Evolutionary conservation across 2,888 invertebrate species (phyloP).

Genomic region (Oxystoma pomonae): DNA sequence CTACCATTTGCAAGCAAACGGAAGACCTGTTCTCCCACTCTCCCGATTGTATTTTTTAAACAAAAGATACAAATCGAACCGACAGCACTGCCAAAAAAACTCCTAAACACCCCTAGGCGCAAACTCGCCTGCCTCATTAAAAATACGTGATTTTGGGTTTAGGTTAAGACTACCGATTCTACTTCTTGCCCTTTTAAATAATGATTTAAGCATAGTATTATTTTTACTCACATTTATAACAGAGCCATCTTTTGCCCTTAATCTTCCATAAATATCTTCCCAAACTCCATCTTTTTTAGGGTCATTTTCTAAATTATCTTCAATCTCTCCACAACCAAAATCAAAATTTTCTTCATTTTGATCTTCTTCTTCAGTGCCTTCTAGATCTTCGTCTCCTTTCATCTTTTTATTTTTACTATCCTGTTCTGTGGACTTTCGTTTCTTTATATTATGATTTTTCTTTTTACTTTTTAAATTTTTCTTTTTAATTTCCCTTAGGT

Average conservation of each 20-base stretch:
- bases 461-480: slow-evolving; percentile 1
- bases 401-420: slow-evolving; percentile 9
- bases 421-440: not conserved
- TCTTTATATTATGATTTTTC: slow-evolving; percentile 1
- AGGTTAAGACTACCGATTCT: too few relatives aligned
- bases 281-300: slow-evolving; percentile 47
- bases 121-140: too few relatives aligned
- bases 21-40: too few relatives aligned
- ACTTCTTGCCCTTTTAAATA: too few relatives aligned
- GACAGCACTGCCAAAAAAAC: too few relatives aligned
- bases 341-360: slow-evolving; percentile 12
- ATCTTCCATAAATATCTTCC: slow-evolving; percentile 94
- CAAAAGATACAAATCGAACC: too few relatives aligned
- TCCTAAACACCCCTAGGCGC: too few relatives aligned
- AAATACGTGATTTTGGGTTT: too few relatives aligned
- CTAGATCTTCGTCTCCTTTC: slow-evolving; percentile 20
- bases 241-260: slow-evolving; percentile 76
- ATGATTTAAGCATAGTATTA: not conserved
- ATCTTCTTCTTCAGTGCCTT: slow-evolving; percentile 25
- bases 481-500: not conserved
- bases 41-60: too few relatives aligned
- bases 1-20: too few relatives aligned
- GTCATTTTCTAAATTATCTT: slow-evolving; percentile 11
- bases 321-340: too few relatives aligned
- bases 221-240: slow-evolving; percentile 56